Conservation (phyloP, 2,888 invertebrate genomes). For the Drosophila histrio region DNA sequence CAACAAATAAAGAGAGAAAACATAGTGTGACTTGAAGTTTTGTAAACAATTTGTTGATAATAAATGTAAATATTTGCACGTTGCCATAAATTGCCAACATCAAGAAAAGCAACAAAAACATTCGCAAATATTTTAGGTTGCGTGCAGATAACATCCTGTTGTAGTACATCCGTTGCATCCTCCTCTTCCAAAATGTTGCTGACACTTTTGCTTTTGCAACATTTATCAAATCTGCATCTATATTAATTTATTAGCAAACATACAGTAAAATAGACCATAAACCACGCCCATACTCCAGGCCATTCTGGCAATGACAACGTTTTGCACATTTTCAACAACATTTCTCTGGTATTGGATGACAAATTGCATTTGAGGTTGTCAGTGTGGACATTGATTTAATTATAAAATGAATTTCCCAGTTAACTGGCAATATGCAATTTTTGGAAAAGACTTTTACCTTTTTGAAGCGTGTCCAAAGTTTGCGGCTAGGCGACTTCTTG, state of each 20-base stretch:
- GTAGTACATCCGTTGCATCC: constrained; percentile 4
- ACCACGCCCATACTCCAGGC: neutral
- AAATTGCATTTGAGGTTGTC: constrained; percentile 49
- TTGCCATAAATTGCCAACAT: constrained; percentile 31
- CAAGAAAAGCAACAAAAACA: constrained; percentile 14
- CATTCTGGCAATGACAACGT: neutral
- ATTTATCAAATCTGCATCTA: constrained; percentile 28
- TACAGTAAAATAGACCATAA: constrained; percentile 31
- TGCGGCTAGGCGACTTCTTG: constrained; percentile 9
- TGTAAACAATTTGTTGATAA: constrained; percentile 21
- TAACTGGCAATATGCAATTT: constrained; percentile 16
- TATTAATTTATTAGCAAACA: constrained; percentile 49
- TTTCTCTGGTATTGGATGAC: constrained; percentile 30
- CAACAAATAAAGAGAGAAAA: neutral
- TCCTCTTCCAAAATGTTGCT: neutral
- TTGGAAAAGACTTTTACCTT: constrained; percentile 23
- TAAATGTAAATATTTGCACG: constrained; percentile 37
- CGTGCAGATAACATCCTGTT: constrained; percentile 6
- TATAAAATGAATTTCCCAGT: constrained; percentile 39
- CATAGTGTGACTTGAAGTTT: constrained; percentile 6
- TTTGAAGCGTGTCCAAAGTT: constrained; percentile 17
- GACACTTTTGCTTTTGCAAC: constrained; percentile 6
- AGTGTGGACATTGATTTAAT: constrained; percentile 57
- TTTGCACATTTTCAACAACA: constrained; percentile 18
- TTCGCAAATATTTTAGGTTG: constrained; percentile 47